Evolutionary conservation across 2,888 invertebrate species (phyloP), one percentile per base, ranked within the genome.

Genomic region (Sarcophaga caerulescens): DNA sequence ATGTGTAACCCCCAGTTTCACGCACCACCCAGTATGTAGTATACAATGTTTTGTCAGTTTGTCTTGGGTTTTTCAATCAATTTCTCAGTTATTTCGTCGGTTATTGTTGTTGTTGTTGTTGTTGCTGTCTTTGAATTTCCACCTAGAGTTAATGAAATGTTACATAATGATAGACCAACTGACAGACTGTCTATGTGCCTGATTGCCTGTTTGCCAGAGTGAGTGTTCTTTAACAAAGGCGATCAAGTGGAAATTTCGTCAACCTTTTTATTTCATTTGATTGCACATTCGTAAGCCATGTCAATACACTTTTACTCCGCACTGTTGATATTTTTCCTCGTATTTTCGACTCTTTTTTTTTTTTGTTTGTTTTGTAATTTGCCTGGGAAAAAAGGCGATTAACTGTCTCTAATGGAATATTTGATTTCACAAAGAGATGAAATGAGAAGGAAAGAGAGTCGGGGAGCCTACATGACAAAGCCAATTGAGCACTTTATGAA

Each of bases 181-280:
- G 35, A 10, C 35, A 63, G 63, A 23, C 14, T 25, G 12, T 63
- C 4, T 63, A 21, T 25, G 25, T 25, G 17, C 17, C 12, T 62
- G 66, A 12, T 11, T 44, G 5, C 11, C 11, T 19, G 45, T 68
- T 8, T 60, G 19, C 35, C 45, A 12, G 1, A 44, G 19, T 35
- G 10, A 35, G 10, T 35, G 35, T 10, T 35, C 35, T 10, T 19
- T 4, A 1, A 17, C 23, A 63, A 68, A 81, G 69, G 76, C 74
- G 80, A 85, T 85, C 76, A 81, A 81, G 76, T 76, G 76, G 76
- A 83, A 86, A 86, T 77, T 83, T 77, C 44, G 25, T 71, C 70
- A 79, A 65, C 52, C 35, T 8, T 35, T 35, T 35, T 35, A 79
- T 71, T 57, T 17, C 79, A 71, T 79, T 62, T 71, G 71, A 71